These are phyloP conservation scores for Neoarius graeffei DNA, from an alignment of 2,113 vertebrate species.

Conservation along the genomic window DNA sequence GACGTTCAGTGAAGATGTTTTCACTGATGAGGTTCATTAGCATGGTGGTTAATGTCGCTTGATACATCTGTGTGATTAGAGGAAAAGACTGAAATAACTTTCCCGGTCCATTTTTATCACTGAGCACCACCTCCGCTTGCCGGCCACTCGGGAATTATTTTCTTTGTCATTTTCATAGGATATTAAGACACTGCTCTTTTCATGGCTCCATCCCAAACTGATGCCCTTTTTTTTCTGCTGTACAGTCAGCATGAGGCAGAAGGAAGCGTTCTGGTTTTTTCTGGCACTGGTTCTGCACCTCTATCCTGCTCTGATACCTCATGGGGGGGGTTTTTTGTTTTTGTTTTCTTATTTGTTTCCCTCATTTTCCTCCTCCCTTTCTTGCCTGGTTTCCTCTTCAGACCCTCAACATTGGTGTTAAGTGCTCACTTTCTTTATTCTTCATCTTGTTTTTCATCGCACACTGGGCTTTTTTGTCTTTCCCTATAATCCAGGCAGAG, in stretches of 20 bases:
- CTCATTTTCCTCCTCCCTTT: background rate
- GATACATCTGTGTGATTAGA: background rate
- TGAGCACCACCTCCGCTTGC: background rate
- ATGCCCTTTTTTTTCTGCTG: background rate
- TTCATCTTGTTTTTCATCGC: constrained; percentile 15
- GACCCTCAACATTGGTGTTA: background rate
- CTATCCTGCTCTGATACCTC: background rate
- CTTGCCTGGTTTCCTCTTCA: background rate
- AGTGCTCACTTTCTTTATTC: background rate
- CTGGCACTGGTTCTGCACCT: background rate
- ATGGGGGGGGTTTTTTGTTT: background rate
- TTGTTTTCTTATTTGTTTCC: background rate
- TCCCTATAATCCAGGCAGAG: constrained; percentile 8
- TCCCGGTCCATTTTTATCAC: background rate
- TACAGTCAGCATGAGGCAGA: background rate
- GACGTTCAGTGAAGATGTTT: background rate
- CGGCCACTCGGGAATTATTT: background rate
- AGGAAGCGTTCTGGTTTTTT: constrained; percentile 13
- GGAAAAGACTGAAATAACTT: constrained; percentile 4
- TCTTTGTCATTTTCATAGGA: background rate
- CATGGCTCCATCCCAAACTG: background rate
- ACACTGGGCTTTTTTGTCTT: background rate
- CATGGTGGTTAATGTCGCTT: background rate
- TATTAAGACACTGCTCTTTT: background rate
- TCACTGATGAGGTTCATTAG: background rate